Conservation (phyloP, 1,140 invertebrate species). For the Nasonia vitripennis region DNA sequence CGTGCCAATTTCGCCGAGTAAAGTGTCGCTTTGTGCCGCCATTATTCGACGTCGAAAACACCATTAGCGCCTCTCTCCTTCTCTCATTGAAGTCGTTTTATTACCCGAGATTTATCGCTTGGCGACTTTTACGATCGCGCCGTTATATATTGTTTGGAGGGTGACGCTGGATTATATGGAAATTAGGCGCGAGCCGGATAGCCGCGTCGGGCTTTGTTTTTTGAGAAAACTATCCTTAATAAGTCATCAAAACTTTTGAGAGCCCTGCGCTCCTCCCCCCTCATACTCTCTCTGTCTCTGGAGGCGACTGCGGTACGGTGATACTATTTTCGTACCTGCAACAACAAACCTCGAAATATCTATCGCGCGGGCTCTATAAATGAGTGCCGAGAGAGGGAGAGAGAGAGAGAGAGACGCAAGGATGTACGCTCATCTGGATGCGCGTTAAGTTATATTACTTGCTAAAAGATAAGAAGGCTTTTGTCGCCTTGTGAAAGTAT, state of each 20-base stretch:
- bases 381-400: neutral
- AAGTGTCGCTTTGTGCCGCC: constrained; percentile 15
- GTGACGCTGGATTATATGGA: constrained; percentile 42
- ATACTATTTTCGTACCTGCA: constrained; percentile 36
- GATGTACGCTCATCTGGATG: neutral
- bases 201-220: constrained; percentile 42
- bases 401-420: neutral
- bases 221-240: constrained; percentile 44
- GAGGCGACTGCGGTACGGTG: neutral
- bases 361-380: neutral
- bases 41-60: constrained; percentile 1
- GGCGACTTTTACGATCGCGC: neutral
- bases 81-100: neutral
- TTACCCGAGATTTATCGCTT: constrained; percentile 33
- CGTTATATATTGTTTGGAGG: constrained; percentile 14
- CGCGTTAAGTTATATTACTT: neutral
- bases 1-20: neutral
- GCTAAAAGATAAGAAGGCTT: constrained; percentile 21
- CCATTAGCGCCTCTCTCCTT: neutral
- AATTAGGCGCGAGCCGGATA: constrained; percentile 36
- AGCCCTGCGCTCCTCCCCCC: neutral
- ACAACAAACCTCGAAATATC: constrained; percentile 44
- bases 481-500: neutral
- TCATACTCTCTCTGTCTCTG: no score
- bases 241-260: constrained; percentile 33